Evolutionary conservation across 2,888 invertebrate genomes (phyloP).

Genomic region (Megastigmus dorsalis): DNA sequence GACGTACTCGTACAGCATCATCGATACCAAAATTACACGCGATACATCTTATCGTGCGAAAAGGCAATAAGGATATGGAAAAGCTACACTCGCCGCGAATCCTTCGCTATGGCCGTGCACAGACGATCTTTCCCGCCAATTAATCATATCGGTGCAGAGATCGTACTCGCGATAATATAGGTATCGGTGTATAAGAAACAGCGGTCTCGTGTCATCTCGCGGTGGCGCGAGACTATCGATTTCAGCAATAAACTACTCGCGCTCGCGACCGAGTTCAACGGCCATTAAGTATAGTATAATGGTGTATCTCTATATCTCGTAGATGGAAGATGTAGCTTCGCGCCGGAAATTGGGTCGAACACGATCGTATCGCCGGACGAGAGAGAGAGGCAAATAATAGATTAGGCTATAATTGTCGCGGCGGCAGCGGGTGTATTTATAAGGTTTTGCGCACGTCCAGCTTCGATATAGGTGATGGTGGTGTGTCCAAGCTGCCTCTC

Average conservation of each 20-base stretch:
- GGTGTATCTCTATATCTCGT: background rate
- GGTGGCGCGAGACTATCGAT: slow-evolving; percentile 1
- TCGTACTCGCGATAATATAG: too few species aligned
- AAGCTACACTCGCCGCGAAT: too few species aligned
- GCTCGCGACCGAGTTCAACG: background rate
- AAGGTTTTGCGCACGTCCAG: too few species aligned
- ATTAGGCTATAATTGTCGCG: slow-evolving; percentile 40
- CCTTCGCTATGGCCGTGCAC: too few species aligned
- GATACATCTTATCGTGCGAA: too few species aligned
- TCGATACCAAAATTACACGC: too few species aligned
- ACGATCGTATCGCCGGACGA: slow-evolving; percentile 24
- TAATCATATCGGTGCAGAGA: slow-evolving; percentile 4
- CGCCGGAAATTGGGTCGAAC: slow-evolving; percentile 26
- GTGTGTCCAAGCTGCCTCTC: background rate
- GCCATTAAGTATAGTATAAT: too few species aligned
- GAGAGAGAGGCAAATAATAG: too few species aligned
- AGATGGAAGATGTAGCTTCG: background rate
- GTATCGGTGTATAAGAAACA: background rate
- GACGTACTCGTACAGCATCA: too few species aligned
- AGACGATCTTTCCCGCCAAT: background rate
- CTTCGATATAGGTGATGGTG: slow-evolving; percentile 4
- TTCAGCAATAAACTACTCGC: slow-evolving; percentile 32
- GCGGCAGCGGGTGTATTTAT: too few species aligned
- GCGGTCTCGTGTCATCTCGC: background rate
- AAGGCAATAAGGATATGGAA: too few species aligned